Base-by-base conservation (phyloP, 37 sponge, comb jelly and placozoan species). In the Aplysina aerophoba region DNA sequence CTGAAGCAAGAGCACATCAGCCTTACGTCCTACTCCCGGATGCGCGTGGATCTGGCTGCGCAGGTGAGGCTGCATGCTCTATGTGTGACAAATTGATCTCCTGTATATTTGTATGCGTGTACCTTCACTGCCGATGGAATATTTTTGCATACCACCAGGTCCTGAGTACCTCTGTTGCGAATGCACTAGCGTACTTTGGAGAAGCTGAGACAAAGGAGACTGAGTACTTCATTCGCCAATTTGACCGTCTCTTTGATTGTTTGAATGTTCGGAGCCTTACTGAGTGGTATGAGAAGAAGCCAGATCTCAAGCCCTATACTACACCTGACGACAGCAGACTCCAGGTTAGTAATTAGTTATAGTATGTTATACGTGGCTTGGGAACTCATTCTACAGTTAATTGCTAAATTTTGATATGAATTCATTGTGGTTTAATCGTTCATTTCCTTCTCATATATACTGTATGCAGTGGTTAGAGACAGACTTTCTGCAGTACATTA, bases 191-290 rank as follows among this genome's bases (percentile, higher is more conserved):
- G 14, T 78, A 55, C 16, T 83, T 44, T 81, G 87, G 73, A 31
- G 58, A 71, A 19, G 36, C 17, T 27, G 66, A 74, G 27, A 83
- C 83, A 5, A 50, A 30, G 0, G 90, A 85, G 25, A 85, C 90
- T 25, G 59, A 80, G 31, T 54, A 35, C 19, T 84, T 89, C 80
- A 39, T 77, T 11, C 0, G 39, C 15, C 54, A 16, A 1, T 79
- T 89, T 77, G 84, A 89, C 34, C 40, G 53, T 0, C 84, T 89
- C 25, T 84, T 89, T 79, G 89, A 89, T 73, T 84, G 80, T 65
- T 37, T 89, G 2, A 89, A 89, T 84, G 85, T 84, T 0, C 30
- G 90, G 3, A 69, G 75, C 24, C 2, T 44, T 30, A 4, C 28
- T 68, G 86, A 84, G 67, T 59, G 55, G 21, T 5, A 0, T 3